Evolutionary conservation across 2,797 vertebrate genomes (phyloP).

Genomic region (Echeneis naucrates): DNA sequence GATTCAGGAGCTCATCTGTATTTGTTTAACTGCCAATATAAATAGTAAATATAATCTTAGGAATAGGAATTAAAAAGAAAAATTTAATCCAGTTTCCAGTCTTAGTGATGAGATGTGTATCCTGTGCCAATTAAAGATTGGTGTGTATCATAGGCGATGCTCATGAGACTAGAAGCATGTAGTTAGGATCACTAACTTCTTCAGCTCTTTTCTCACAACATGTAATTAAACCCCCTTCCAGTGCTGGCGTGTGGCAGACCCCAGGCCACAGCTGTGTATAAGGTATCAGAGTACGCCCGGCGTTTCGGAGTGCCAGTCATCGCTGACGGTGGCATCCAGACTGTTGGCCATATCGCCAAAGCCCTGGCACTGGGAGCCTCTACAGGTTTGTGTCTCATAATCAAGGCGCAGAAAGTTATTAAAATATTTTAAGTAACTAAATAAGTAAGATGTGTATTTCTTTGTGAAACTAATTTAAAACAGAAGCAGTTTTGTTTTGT

Average conservation of each 20-base stretch:
- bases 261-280: conserved; percentile 98
- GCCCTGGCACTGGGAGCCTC: conserved; percentile 95
- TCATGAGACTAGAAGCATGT: neutral
- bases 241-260: conserved; percentile 96
- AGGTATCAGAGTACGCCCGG: conserved; percentile 96
- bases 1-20: neutral
- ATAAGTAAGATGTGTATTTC: too few relatives aligned
- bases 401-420: neutral
- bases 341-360: conserved; percentile 94
- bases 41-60: neutral
- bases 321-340: conserved; percentile 97
- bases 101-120: neutral
- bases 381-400: conserved; percentile 85
- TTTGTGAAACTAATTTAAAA: too few relatives aligned
- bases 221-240: conserved; percentile 47
- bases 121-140: neutral
- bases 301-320: conserved; percentile 96
- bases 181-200: neutral
- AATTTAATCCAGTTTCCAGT: neutral
- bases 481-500: too few relatives aligned
- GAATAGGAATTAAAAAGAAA: neutral
- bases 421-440: neutral
- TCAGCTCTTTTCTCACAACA: neutral
- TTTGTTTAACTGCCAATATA: neutral
- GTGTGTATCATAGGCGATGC: neutral